phyloP scores from a whole-genome alignment of 2,113 vertebrate species.

The Tichodroma muraria region DNA sequence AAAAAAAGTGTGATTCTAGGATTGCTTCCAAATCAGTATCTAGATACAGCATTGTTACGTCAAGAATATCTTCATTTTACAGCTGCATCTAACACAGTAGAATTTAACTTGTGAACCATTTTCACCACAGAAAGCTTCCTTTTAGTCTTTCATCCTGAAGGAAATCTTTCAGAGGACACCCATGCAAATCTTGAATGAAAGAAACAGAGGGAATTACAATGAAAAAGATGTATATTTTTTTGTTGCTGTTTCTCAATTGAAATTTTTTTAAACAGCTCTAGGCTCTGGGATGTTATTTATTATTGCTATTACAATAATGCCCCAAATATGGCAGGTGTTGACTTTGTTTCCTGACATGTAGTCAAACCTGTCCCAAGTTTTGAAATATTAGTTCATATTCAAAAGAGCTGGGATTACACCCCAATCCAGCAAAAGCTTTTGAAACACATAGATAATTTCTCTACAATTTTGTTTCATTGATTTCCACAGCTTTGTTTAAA shows the following conservation, averaged over 20 bases:
- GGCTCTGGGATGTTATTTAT: background rate
- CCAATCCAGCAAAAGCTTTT: background rate
- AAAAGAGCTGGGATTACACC: background rate
- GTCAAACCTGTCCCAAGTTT: background rate
- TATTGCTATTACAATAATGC: background rate
- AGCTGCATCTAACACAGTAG: background rate
- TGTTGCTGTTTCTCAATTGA: background rate
- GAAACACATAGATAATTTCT: background rate
- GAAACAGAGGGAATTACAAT: background rate
- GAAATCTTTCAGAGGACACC: background rate
- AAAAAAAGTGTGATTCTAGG: background rate
- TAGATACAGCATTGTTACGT: background rate
- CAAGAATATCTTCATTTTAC: background rate
- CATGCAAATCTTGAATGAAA: background rate
- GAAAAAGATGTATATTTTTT: background rate
- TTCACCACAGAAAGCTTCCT: background rate
- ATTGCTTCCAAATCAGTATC: background rate
- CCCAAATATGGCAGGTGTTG: background rate
- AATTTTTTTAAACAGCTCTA: background rate
- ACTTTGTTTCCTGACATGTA: background rate
- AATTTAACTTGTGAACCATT: background rate
- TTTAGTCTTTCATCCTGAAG: background rate
- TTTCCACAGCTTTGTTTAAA: background rate
- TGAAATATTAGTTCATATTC: background rate
- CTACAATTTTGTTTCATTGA: background rate